Percentiles rank a stretch among this genome's conserved stretches.
These are phyloP conservation scores for Hybos culiciformis DNA, from an alignment of 2,888 invertebrate species.

Conservation along the genomic window DNA sequence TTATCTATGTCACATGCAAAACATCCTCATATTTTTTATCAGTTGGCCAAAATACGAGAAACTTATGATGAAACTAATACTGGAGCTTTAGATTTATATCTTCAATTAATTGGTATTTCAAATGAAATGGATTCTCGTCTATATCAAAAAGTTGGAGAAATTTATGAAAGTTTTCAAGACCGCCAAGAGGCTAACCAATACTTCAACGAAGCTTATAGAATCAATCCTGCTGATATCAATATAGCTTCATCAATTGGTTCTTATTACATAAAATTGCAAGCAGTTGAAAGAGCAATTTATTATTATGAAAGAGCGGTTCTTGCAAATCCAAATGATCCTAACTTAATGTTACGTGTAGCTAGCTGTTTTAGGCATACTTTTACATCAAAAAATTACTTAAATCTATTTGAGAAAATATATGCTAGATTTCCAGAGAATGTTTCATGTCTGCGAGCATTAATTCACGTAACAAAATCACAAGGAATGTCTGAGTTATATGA, in stretches of 20 bases:
- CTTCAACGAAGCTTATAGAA: slow-evolving; percentile 31
- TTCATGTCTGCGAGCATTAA: slow-evolving; percentile 65
- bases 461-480: slow-evolving; percentile 40
- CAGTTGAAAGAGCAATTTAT: slow-evolving; percentile 70
- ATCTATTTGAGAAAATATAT: slow-evolving; percentile 45
- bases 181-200: slow-evolving; percentile 60
- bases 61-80: slow-evolving; percentile 42
- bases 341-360: slow-evolving; percentile 76
- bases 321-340: slow-evolving; percentile 64
- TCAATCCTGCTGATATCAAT: slow-evolving; percentile 37
- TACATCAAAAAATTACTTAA: slow-evolving; percentile 40
- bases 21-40: slow-evolving; percentile 49
- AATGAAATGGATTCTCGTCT: slow-evolving; percentile 79
- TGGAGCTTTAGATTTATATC: slow-evolving; percentile 49
- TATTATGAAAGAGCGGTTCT: slow-evolving; percentile 71
- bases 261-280: slow-evolving; percentile 77
- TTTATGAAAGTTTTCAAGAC: slow-evolving; percentile 84
- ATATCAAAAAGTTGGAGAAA: slow-evolving; percentile 74
- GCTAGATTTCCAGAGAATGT: slow-evolving; percentile 86
- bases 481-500: slow-evolving; percentile 75
- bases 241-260: slow-evolving; percentile 83
- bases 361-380: slow-evolving; percentile 72
- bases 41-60: slow-evolving; percentile 67
- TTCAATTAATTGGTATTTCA: slow-evolving; percentile 67
- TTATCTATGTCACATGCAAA: slow-evolving; percentile 55